phyloP scores from a whole-genome alignment of 2,113 vertebrate species.

The Oplegnathus fasciatus region DNA sequence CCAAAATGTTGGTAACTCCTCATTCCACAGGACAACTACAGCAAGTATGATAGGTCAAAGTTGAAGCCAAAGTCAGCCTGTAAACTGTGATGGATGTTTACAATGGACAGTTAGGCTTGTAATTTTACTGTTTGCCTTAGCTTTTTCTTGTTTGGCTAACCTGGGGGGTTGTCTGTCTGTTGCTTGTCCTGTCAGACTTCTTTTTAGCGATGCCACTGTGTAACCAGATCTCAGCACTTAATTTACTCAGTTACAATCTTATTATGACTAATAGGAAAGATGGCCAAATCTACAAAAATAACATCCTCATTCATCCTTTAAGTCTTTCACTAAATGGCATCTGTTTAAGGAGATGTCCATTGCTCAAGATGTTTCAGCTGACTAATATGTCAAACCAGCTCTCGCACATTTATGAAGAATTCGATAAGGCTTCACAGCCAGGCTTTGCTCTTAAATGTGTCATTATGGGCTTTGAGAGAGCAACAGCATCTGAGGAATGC shows the following conservation, averaged over 20 bases:
- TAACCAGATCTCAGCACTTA: neutral
- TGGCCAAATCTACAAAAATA: conserved; percentile 9
- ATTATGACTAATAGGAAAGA: neutral
- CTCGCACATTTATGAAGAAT: conserved; percentile 42
- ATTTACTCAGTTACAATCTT: neutral
- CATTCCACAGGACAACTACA: neutral
- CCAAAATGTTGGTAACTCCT: neutral
- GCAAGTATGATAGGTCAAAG: neutral
- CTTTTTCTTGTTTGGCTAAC: neutral
- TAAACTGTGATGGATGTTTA: neutral
- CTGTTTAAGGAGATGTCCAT: conserved; percentile 12
- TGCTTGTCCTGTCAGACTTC: neutral
- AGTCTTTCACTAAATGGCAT: conserved; percentile 4
- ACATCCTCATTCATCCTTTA: neutral
- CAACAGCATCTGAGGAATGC: conserved; percentile 49
- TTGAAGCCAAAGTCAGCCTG: neutral
- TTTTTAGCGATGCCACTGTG: neutral
- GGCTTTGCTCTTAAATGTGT: conserved; percentile 52
- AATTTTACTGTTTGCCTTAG: neutral
- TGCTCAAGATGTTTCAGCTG: conserved; percentile 12
- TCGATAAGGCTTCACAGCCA: conserved; percentile 27
- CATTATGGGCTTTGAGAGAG: conserved; percentile 30
- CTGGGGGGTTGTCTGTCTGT: neutral
- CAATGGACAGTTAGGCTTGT: neutral
- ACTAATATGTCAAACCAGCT: conserved; percentile 23